Evolutionary conservation across 2,113 vertebrate genomes (phyloP).

Genomic region (Panthera leo): DNA sequence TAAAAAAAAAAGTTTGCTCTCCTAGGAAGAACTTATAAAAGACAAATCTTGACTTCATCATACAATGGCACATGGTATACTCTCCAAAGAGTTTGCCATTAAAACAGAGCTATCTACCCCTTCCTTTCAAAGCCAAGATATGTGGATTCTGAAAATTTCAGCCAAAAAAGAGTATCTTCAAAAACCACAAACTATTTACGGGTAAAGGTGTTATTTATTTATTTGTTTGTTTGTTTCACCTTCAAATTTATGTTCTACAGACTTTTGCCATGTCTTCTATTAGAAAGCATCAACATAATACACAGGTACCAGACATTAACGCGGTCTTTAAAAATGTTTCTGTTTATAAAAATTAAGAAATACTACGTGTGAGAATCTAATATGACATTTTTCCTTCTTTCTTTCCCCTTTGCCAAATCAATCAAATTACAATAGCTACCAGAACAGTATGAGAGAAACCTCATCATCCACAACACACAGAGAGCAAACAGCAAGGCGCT

Average conservation of each 20-base stretch:
- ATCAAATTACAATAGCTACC: constrained; percentile 50
- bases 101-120: neutral
- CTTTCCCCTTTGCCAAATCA: constrained; percentile 41
- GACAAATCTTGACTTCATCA: constrained; percentile 31
- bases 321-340: constrained; percentile 39
- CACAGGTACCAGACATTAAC: neutral
- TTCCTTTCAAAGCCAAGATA: constrained; percentile 49
- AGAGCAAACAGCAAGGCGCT: constrained; percentile 26
- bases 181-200: neutral
- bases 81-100: neutral
- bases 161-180: constrained; percentile 24
- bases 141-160: constrained; percentile 8
- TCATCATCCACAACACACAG: constrained; percentile 27
- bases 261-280: neutral
- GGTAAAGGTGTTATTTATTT: neutral
- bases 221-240: neutral
- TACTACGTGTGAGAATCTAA: neutral
- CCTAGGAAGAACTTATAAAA: constrained; percentile 38
- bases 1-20: neutral
- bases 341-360: constrained; percentile 41
- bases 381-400: neutral
- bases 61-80: neutral
- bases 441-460: constrained; percentile 14
- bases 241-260: constrained; percentile 31
- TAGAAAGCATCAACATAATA: neutral